A percentile compares a stretch with the other conserved stretches of the same genome.
Evolutionary conservation across 2,888 invertebrate species (phyloP).

Genomic region (Philereme vetulata): DNA sequence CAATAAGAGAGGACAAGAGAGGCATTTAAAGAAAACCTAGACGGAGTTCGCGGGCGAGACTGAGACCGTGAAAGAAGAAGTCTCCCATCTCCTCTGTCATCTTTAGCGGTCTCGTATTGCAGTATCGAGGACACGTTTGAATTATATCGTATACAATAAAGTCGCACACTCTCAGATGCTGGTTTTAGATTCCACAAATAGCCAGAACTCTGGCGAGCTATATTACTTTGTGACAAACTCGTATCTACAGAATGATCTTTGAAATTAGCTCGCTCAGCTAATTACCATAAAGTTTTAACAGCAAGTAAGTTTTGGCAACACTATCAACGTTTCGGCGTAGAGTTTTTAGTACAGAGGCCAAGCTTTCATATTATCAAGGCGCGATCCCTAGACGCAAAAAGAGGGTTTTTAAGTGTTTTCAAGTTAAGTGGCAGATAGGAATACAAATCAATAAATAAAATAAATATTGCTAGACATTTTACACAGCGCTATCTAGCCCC

Average conservation of each 20-base stretch:
- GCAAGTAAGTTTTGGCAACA: conserved; percentile 64
- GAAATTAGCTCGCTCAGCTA: conserved; percentile 66
- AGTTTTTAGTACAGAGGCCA: conserved; percentile 14
- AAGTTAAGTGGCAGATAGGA: too few species aligned
- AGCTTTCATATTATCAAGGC: not conserved
- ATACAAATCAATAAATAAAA: too few species aligned
- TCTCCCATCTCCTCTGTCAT: too few species aligned
- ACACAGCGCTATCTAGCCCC: too few species aligned
- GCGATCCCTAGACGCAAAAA: not conserved
- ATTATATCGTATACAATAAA: not conserved
- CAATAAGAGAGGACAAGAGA: too few species aligned
- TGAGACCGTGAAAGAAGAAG: too few species aligned
- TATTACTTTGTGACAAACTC: conserved; percentile 54
- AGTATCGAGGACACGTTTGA: too few species aligned
- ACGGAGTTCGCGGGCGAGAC: too few species aligned
- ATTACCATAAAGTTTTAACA: conserved; percentile 73
- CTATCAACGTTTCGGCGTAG: conserved; percentile 52
- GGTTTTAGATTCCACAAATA: conserved; percentile 8
- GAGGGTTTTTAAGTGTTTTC: too few species aligned
- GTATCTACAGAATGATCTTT: conserved; percentile 61
- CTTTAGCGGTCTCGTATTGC: too few species aligned
- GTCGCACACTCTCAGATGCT: not conserved
- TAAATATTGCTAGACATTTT: too few species aligned
- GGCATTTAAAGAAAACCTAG: too few species aligned
- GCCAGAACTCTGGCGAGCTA: conserved; percentile 16